phyloP scores from a whole-genome alignment of 2,797 vertebrate genomes.

The Myiothlypis coronata region DNA sequence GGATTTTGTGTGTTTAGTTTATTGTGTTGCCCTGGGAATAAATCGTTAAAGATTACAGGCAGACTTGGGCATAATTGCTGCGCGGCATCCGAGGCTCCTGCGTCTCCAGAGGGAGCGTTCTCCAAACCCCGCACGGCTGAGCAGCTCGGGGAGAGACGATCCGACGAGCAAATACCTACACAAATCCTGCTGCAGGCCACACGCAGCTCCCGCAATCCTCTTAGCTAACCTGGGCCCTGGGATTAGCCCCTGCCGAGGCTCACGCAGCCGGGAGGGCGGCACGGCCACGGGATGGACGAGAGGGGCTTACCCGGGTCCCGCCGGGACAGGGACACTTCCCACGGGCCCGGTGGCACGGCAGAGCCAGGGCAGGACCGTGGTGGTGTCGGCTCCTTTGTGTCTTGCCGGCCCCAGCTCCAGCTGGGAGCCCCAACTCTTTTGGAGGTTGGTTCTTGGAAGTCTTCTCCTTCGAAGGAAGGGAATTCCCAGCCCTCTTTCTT shows the following conservation, averaged over 20 bases:
- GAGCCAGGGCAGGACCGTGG: rapidly evolving
- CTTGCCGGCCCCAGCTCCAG: not conserved
- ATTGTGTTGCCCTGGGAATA: constrained; percentile 61
- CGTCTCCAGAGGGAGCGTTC: constrained; percentile 36
- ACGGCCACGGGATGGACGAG: not conserved
- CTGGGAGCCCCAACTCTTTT: not conserved
- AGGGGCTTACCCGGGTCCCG: not conserved
- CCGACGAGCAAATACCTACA: constrained; percentile 13
- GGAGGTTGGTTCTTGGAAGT: not conserved
- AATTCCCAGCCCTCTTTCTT: constrained; percentile 30
- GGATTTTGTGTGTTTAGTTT: constrained; percentile 61
- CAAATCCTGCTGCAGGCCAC: constrained; percentile 34
- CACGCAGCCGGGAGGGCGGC: not conserved
- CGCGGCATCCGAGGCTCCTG: not conserved
- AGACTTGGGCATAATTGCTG: constrained; percentile 37
- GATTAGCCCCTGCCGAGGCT: not conserved
- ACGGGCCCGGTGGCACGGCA: not conserved
- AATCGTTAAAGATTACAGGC: constrained; percentile 39
- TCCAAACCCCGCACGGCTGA: constrained; percentile 16
- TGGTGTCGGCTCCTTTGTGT: rapidly evolving
- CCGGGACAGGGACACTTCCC: not conserved
- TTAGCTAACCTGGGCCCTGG: not conserved
- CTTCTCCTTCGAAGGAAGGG: constrained; percentile 27
- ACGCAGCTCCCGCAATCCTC: constrained; percentile 3
- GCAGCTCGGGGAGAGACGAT: constrained; percentile 4